These are phyloP conservation scores for Phrynocephalus vlangalii DNA, from an alignment of 2,797 vertebrate species.

Conservation along the genomic window DNA sequence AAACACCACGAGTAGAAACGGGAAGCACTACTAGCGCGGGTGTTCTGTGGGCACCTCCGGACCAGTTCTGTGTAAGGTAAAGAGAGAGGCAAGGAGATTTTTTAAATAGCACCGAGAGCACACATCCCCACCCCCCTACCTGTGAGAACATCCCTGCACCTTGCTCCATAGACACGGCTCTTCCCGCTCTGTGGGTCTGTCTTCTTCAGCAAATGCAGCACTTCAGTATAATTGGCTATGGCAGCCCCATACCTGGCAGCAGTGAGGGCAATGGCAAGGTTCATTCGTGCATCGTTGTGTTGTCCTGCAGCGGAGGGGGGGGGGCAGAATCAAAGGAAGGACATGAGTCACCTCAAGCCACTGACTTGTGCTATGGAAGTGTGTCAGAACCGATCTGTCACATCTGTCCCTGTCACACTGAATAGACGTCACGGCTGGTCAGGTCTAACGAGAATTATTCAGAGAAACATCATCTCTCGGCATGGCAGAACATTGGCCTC, in stretches of 20 bases:
- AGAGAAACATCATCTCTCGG: slow-evolving; percentile 78
- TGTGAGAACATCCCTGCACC: slow-evolving; percentile 85
- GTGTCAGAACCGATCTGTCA: slow-evolving; percentile 97
- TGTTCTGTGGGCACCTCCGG: not conserved
- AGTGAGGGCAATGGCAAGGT: slow-evolving; percentile 92
- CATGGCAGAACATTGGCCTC: slow-evolving; percentile 39
- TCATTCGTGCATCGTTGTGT: slow-evolving; percentile 92
- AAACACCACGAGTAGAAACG: not conserved
- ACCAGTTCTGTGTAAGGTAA: slow-evolving; percentile 79
- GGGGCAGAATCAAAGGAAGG: slow-evolving; percentile 76
- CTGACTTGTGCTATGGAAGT: slow-evolving; percentile 89
- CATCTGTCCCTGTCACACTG: slow-evolving; percentile 92
- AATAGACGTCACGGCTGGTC: slow-evolving; percentile 83
- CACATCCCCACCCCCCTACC: slow-evolving; percentile 81
- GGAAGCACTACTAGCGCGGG: not conserved
- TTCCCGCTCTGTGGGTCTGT: slow-evolving; percentile 78
- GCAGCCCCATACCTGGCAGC: slow-evolving; percentile 96
- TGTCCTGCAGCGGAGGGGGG: slow-evolving; percentile 89
- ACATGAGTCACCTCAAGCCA: slow-evolving; percentile 93
- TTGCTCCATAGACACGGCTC: slow-evolving; percentile 85
- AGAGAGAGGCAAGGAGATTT: slow-evolving; percentile 33
- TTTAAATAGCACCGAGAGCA: slow-evolving; percentile 48
- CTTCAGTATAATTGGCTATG: slow-evolving; percentile 94
- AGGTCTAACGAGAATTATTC: slow-evolving; percentile 77
- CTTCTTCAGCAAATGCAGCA: slow-evolving; percentile 87